Base-by-base conservation (phyloP, 2,797 vertebrate genomes). In the Pseudomugil gertrudae region DNA sequence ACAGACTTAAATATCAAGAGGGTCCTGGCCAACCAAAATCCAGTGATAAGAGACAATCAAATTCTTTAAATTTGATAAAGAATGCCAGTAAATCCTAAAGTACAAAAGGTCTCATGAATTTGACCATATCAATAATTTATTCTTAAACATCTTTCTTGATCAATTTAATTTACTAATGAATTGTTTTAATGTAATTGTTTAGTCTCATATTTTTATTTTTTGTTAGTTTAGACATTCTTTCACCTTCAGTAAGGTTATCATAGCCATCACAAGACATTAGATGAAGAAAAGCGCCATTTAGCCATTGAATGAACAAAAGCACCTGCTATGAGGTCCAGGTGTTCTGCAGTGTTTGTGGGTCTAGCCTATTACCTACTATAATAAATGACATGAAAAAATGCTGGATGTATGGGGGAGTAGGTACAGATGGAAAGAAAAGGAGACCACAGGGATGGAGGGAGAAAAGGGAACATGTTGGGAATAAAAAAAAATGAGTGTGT, bases 401-500 rank as follows among this genome's bases (percentile, higher is more conserved):
- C 35, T 56, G 59, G 38, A 66, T 74, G 66, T 57, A 71, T 70
- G 50, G 50, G 63, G 48, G 23, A 74, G 57, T 51, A n/a, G 53
- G 75, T 69, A 60, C 85, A 90, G 85, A 86, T 88, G 81, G 84
- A 79, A 66, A 71, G 76, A 84, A 84, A 63, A n/a, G 77, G 69
- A 74, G 88, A 88, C 86, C 88, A 90, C 87, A 87, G 88, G 84
- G 85, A 83, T 87, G 63, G 69, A 66, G 57, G 75, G 75, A 82
- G 58, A 79, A 72, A 71, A 36, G 77, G 70, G 66, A 74, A 67
- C 70, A 72, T 69, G 80, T 81, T 72, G 77, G 82, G 83, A 89
- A 87, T 85, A 86, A 87, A 84, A 63, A 79, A 74, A 87, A 81
- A 81, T 76, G 82, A 86, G n/a, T n/a, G 70, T 83, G 79, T 87